A percentile compares a stretch with the other conserved stretches of the same genome.
phyloP scores from a whole-genome alignment of 2,888 invertebrate species.

The Chymomyza procnemis region DNA sequence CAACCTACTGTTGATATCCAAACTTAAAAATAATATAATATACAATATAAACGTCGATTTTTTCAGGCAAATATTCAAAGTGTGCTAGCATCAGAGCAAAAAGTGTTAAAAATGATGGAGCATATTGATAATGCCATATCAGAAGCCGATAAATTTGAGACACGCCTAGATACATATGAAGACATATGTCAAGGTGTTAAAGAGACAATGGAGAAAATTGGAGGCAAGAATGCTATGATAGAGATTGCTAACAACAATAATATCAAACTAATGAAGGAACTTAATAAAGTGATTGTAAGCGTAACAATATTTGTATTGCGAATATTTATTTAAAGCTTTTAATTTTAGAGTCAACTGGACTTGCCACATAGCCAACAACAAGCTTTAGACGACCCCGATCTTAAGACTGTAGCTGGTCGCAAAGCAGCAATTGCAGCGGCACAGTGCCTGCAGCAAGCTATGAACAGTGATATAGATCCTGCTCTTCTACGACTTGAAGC shows the following conservation, averaged over 20 bases:
- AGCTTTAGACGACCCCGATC: conserved; percentile 86
- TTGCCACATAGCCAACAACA: conserved; percentile 84
- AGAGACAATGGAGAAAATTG: conserved; percentile 93
- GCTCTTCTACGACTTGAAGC: conserved; percentile 84
- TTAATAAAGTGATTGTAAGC: conserved; percentile 88
- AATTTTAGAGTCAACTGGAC: conserved; percentile 83
- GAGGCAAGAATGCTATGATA: conserved; percentile 92
- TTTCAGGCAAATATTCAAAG: conserved; percentile 90
- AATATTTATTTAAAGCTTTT: background rate
- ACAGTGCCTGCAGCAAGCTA: conserved; percentile 85
- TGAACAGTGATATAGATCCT: conserved; percentile 84
- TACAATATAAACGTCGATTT: background rate
- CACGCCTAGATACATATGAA: conserved; percentile 88
- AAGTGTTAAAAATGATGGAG: conserved; percentile 87
- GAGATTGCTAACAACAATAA: conserved; percentile 92
- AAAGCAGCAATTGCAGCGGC: conserved; percentile 85
- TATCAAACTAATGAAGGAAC: conserved; percentile 86
- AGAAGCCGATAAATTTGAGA: conserved; percentile 86
- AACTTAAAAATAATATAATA: background rate
- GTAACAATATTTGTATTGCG: background rate
- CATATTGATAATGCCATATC: conserved; percentile 88
- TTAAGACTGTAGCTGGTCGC: conserved; percentile 83
- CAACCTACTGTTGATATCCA: background rate
- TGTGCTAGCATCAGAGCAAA: conserved; percentile 92
- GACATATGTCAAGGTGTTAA: conserved; percentile 89